phyloP scores from a whole-genome alignment of 2,797 vertebrate species.

The Percopsis omiscomaycus region DNA sequence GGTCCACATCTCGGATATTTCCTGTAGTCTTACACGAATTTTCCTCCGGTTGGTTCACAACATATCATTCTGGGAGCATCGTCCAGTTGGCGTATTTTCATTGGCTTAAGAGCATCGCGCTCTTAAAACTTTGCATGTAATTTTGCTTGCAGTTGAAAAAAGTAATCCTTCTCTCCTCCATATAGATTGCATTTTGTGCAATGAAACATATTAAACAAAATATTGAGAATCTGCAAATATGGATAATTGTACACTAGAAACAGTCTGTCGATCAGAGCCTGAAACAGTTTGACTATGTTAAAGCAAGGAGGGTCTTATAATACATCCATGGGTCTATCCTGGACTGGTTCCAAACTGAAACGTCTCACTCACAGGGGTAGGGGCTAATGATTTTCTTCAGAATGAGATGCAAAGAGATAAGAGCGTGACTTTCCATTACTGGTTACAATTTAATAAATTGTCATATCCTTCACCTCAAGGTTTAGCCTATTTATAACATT shows the following conservation, averaged over 20 bases:
- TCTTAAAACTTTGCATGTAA: background rate
- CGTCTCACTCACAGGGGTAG: no score
- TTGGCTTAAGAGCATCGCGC: slow-evolving; percentile 61
- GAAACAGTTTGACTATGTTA: background rate
- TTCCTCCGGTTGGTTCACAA: slow-evolving; percentile 56
- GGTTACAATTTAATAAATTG: no score
- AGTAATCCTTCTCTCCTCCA: background rate
- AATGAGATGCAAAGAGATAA: no score
- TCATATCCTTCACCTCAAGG: no score
- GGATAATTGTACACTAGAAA: background rate
- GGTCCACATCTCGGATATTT: slow-evolving; percentile 26
- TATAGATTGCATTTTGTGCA: no score
- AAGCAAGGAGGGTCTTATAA: no score
- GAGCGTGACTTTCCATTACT: no score
- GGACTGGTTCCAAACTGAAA: background rate
- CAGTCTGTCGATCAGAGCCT: background rate
- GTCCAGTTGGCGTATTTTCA: slow-evolving; percentile 80
- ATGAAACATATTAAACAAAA: no score
- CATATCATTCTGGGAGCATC: slow-evolving; percentile 56
- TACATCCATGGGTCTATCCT: no score
- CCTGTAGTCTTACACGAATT: slow-evolving; percentile 53
- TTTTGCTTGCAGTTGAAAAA: background rate
- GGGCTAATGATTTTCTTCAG: no score
- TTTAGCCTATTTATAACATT: no score
- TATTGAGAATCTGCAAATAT: no score